Conservation (phyloP, 2,113 vertebrate species). For the Amphiprion percula region DNA sequence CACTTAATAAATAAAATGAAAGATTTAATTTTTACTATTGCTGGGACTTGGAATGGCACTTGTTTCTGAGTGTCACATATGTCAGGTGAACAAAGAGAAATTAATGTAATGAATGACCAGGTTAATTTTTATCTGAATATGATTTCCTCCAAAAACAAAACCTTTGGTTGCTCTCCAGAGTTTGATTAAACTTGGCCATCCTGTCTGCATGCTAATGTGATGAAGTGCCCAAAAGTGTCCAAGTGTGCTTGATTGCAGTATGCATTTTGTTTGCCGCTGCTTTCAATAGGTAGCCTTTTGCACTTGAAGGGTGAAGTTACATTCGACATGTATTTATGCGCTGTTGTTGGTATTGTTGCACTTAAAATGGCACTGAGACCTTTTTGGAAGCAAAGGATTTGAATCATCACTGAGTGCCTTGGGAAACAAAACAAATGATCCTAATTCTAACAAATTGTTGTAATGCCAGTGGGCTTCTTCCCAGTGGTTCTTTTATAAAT, state of each 20-base stretch:
- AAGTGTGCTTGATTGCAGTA: constrained; percentile 52
- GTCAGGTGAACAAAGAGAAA: constrained; percentile 63
- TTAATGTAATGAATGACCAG: constrained; percentile 41
- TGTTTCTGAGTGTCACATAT: constrained; percentile 27
- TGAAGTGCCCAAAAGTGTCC: constrained; percentile 25
- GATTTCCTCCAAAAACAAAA: constrained; percentile 58
- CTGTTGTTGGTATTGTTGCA: constrained; percentile 22
- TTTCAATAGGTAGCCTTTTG: constrained; percentile 34
- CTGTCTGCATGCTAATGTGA: constrained; percentile 59
- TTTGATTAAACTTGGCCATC: constrained; percentile 57
- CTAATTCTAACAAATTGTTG: constrained; percentile 74
- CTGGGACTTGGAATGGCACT: constrained; percentile 43
- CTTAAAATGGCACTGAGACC: constrained; percentile 37
- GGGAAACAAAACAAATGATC: constrained; percentile 73
- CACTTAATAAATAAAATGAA: constrained; percentile 19
- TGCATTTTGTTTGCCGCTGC: constrained; percentile 42
- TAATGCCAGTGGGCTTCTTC: constrained; percentile 63
- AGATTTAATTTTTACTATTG: constrained; percentile 8
- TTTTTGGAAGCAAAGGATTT: constrained; percentile 56
- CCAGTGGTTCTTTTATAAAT: constrained; percentile 77
- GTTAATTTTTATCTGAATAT: constrained; percentile 47
- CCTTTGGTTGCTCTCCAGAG: constrained; percentile 41
- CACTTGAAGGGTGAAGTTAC: constrained; percentile 29
- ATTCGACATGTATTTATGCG: constrained; percentile 41
- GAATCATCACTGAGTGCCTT: constrained; percentile 57